A percentile compares a stretch with the other conserved stretches of the same genome.
These are phyloP conservation scores for Drosophila demipolita DNA, from an alignment of 2,888 invertebrate genomes.

Conservation along the genomic window DNA sequence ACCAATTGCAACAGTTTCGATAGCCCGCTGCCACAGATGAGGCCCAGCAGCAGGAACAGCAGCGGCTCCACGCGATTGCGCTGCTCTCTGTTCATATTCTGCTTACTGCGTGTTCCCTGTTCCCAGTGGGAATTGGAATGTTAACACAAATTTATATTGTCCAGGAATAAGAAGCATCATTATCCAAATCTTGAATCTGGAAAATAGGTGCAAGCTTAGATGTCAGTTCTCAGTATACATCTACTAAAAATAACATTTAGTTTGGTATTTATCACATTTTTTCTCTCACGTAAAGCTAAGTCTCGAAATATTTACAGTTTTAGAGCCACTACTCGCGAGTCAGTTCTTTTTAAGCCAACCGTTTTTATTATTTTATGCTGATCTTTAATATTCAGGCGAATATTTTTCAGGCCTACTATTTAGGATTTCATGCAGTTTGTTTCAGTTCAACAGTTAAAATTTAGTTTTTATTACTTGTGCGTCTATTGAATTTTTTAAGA, in stretches of 20 bases:
- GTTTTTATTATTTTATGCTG: background rate
- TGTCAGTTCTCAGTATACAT: background rate
- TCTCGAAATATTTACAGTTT: too few species aligned
- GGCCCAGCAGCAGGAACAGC: constrained; percentile 69
- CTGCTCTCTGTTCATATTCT: constrained; percentile 38
- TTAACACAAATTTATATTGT: background rate
- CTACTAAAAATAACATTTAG: background rate
- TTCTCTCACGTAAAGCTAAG: background rate
- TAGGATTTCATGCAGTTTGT: background rate
- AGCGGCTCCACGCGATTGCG: constrained; percentile 58
- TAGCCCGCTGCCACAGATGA: constrained; percentile 73
- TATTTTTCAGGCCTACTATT: background rate
- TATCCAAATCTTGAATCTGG: background rate
- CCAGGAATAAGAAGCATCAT: background rate
- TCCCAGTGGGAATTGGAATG: background rate
- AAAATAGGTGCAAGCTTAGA: background rate
- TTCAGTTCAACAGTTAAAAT: background rate
- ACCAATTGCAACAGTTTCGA: constrained; percentile 68
- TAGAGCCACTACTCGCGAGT: background rate
- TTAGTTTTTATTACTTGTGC: background rate
- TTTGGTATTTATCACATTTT: background rate
- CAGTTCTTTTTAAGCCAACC: background rate
- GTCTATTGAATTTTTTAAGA: background rate
- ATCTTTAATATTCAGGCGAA: background rate
- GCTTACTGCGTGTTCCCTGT: background rate